Evolutionary conservation across 2,113 vertebrate species (phyloP).

Genomic region (Xenopus tropicalis): UCB_Xtro_10.0 CM004452.2:40230501-40231000

Average conservation of each 20-base stretch:
- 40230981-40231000: no score
- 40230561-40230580: background rate
- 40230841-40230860: conserved; percentile 37
- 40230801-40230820: conserved; percentile 30
- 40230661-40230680: conserved; percentile 4
- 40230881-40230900: conserved; percentile 32
- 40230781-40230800: conserved; percentile 30
- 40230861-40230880: conserved; percentile 44
- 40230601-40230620: background rate
- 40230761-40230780: conserved; percentile 39
- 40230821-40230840: conserved; percentile 38
- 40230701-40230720: conserved; percentile 2
- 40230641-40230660: conserved; percentile 2
- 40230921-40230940: conserved; percentile 30
- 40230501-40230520: background rate
- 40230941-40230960: conserved; percentile 15
- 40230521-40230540: background rate
- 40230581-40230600: background rate
- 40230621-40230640: background rate
- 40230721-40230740: conserved; percentile 7
- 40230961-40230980: background rate
- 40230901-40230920: conserved; percentile 12
- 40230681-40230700: conserved; percentile 5
- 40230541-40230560: background rate
- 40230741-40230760: conserved; percentile 33